Percentiles rank a stretch among this genome's conserved stretches.
Conservation (phyloP, 1,140 invertebrate genomes). For the Pectinophora gossypiella region DNA sequence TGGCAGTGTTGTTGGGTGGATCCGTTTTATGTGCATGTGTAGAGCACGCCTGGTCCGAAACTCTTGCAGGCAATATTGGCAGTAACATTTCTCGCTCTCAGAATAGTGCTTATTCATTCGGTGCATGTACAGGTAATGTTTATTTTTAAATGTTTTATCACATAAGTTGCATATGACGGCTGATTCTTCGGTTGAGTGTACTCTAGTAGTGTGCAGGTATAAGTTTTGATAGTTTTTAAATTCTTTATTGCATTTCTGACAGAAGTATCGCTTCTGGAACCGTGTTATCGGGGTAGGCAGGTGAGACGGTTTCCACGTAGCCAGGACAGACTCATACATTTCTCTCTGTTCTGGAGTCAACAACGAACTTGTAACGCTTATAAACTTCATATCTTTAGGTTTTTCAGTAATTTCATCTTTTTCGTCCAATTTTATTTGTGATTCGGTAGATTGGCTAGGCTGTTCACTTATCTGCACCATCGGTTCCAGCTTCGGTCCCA, state of each 20-base stretch:
- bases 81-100: slow-evolving; percentile 57
- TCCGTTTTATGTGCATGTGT: slow-evolving; percentile 55
- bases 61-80: slow-evolving; percentile 62
- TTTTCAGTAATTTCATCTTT: not conserved
- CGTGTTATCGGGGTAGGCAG: slow-evolving; percentile 35
- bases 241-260: slow-evolving; percentile 60
- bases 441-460: not conserved
- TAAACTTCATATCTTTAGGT: slow-evolving; percentile 40
- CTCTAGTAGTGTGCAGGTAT: slow-evolving; percentile 57
- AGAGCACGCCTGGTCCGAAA: slow-evolving; percentile 52
- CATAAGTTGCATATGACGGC: slow-evolving; percentile 58
- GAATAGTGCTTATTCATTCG: slow-evolving; percentile 67
- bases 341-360: slow-evolving; percentile 55
- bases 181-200: slow-evolving; percentile 57
- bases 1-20: slow-evolving; percentile 52
- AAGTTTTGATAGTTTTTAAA: slow-evolving; percentile 68
- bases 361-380: slow-evolving; percentile 45
- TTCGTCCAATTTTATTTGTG: not conserved
- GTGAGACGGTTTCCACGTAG: slow-evolving; percentile 60
- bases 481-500: not conserved
- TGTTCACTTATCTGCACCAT: not conserved
- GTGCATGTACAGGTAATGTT: slow-evolving; percentile 68
- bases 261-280: slow-evolving; percentile 46
- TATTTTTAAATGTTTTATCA: slow-evolving; percentile 65
- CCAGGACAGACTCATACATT: slow-evolving; percentile 62